phyloP scores from a whole-genome alignment of 1,140 invertebrate species.

The Pachypeltis micranthus region DNA sequence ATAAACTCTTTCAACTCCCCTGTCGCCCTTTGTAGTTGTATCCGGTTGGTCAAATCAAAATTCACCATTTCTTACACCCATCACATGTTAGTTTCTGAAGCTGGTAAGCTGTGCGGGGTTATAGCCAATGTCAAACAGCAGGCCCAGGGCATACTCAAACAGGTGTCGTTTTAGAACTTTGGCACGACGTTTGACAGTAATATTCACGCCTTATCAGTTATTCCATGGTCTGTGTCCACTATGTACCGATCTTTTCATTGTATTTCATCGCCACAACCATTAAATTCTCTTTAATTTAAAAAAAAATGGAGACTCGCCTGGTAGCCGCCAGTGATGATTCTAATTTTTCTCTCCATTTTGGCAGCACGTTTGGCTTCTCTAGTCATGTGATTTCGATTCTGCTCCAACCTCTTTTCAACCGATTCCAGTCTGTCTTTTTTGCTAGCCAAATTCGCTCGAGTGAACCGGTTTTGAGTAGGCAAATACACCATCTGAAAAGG shows the following conservation, averaged over 20 bases:
- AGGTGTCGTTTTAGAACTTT: too few relatives aligned
- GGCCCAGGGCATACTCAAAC: too few relatives aligned
- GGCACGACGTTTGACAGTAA: too few relatives aligned
- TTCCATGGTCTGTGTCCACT: not conserved
- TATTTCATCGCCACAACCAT: conserved; percentile 8
- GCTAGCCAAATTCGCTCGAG: conserved; percentile 82
- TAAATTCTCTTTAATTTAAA: not conserved
- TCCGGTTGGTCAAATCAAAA: too few relatives aligned
- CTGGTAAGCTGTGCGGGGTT: too few relatives aligned
- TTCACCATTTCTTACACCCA: too few relatives aligned
- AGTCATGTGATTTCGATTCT: conserved; percentile 87
- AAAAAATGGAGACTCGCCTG: conserved; percentile 42
- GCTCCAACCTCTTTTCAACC: conserved; percentile 80
- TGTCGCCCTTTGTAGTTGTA: too few relatives aligned
- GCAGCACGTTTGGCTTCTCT: conserved; percentile 89
- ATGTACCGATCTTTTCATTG: not conserved
- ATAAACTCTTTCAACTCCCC: too few relatives aligned
- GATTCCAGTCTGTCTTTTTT: conserved; percentile 94
- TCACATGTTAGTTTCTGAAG: too few relatives aligned
- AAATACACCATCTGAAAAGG: conserved; percentile 72
- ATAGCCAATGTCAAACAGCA: too few relatives aligned
- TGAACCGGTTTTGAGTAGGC: conserved; percentile 81
- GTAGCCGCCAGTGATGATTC: conserved; percentile 86
- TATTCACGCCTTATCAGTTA: too few relatives aligned
- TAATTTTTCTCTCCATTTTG: conserved; percentile 96